Evolutionary conservation across 2,113 vertebrate species (phyloP), one percentile per base, ranked within the genome.

Genomic region (Trogon surrucura): DNA sequence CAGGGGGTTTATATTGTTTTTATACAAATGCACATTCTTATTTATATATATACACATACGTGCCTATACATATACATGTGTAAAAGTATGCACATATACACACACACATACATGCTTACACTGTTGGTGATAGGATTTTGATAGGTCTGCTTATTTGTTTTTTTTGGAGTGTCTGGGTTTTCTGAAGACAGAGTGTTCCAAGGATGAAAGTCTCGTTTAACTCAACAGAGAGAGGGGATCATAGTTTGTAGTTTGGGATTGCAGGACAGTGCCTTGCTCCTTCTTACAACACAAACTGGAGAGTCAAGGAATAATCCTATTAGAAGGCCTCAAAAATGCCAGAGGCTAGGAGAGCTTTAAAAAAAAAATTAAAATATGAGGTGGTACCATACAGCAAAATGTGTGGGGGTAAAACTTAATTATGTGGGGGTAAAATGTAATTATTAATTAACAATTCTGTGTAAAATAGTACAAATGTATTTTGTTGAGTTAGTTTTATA

Each of bases 291-390:
- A 2, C 36, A 80, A 77, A 65, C 22, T 62, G 47, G 19, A 58
- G n/a, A 93, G 69, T 90, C 90, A 94, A 85, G 45, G 71, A 92
- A 70, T 73, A 69, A 94, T 92, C 47, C 56, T 91, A 27, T 75
- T 83, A 80, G 22, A 91, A 78, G 29, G 51, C 47, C 56, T 86
- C 47, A 23, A 2, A 92, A 85, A 80, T 74, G n/a, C 41, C 85
- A 80, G 64, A 70, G 34, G 13, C 51, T 89, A 60, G 30, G 47
- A 87, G 30, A 88, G 70, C 27, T 57, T 64, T 4, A 32, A 72
- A 88, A 56, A 71, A 77, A 66, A 66, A 6, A n/a, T 4, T 0
- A 41, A 41, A 41, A 41, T 13, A 53, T 26, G 2, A 34, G 38
- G 41, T 62, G 32, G 19, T 88, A 83, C 50, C 66, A 6, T 62